Base-by-base conservation (phyloP, 2,888 invertebrate species). In the Phorcus lineatus region DNA sequence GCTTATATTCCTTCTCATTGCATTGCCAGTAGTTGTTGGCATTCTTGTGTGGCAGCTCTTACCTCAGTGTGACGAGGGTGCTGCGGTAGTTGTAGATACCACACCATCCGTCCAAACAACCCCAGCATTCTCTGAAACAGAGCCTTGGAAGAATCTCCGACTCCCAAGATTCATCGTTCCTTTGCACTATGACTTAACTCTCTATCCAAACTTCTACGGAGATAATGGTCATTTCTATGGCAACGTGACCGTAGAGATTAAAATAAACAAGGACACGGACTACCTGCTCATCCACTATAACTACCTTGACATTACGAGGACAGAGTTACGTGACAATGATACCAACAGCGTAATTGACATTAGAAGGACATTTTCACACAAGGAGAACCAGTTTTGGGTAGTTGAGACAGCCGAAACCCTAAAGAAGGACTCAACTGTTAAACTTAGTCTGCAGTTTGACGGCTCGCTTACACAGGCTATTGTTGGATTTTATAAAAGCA, bases 401-500 rank as follows among this genome's bases (percentile, higher is more conserved):
- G 88, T 94, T 54, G 89, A 91, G 76, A 87, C 90, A 0, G 85
- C 82, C 22, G 78, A 86, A 0, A 81, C 83, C 9, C 81, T 93
- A 2, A 54, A 55, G 3, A 86, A 86, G 0, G 91, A 87, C 2
- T 81, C 81, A 0, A 82, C 75, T 13, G 88, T 90, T 22, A 74
- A 93, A 17, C 90, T 96, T 17, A 90, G 92, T 62, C 94, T 96
- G 67, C 92, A 95, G 54, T 97, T 95, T 89, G 92, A 93, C 82
- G 96, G 96, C 0, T 94, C 94, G 83, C 94, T 96, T 90, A 95
- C 94, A 36, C 94, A 95, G 83, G 95, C 95, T 84, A 95, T 96
- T 88, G 95, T 96, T 79, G 96, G 96, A 4, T 94, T 96, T 80
- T 97, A 96, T 91, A 95, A 95, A 85, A 96, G 96, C 81, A 94